Evolutionary conservation across 2,797 vertebrate genomes (phyloP).

Genomic region (Acipenser oxyrinchus): DNA sequence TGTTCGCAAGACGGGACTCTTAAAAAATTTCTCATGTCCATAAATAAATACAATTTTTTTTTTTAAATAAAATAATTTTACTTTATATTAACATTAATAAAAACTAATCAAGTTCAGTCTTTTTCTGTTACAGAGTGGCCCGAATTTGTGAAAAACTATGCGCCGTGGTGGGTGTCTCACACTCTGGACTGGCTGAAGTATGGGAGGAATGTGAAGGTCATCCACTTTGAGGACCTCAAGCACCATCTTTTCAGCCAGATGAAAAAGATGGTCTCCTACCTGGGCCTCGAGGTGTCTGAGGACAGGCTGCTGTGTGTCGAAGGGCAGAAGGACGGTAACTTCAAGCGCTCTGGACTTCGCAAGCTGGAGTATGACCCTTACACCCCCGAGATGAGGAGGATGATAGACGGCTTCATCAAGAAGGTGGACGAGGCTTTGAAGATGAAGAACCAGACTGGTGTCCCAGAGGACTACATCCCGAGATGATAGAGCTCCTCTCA

Average conservation of each 20-base stretch:
- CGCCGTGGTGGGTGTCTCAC: slow-evolving; percentile 95
- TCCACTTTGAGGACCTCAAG: slow-evolving; percentile 89
- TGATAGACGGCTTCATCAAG: slow-evolving; percentile 74
- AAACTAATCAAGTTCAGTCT: too few relatives aligned
- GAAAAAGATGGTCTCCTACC: slow-evolving; percentile 78
- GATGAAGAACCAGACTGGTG: slow-evolving; percentile 73
- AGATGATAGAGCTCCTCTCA: slow-evolving; percentile 68
- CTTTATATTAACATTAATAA: too few relatives aligned
- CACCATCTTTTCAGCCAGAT: slow-evolving; percentile 78
- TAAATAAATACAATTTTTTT: too few relatives aligned
- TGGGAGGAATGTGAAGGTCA: slow-evolving; percentile 79
- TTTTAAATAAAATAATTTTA: too few relatives aligned
- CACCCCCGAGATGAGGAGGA: slow-evolving; percentile 73
- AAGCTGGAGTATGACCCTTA: slow-evolving; percentile 93
- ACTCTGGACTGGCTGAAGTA: slow-evolving; percentile 88
- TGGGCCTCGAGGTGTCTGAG: slow-evolving; percentile 70
- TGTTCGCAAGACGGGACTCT: too few relatives aligned
- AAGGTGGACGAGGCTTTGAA: slow-evolving; percentile 75
- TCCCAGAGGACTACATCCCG: slow-evolving; percentile 83
- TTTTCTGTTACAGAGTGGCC: slow-evolving; percentile 77
- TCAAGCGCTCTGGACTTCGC: slow-evolving; percentile 85
- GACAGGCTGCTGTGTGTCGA: slow-evolving; percentile 93
- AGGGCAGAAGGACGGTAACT: slow-evolving; percentile 93
- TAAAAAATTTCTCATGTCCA: too few relatives aligned
- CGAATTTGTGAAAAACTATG: slow-evolving; percentile 89